phyloP scores from a whole-genome alignment of 2,888 invertebrate species.

The Pandemis heparana region DNA sequence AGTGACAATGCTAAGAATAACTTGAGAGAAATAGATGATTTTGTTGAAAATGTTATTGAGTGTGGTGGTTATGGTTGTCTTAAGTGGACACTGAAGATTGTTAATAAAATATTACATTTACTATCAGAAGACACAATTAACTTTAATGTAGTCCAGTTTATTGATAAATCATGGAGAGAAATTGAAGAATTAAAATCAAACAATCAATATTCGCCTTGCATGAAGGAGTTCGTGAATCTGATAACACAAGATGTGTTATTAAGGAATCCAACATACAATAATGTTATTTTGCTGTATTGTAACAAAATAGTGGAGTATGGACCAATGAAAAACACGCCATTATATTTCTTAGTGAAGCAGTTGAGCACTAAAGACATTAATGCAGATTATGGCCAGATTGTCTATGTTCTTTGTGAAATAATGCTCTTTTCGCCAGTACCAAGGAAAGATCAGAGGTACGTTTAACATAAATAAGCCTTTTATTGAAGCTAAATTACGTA shows the following conservation, averaged over 20 bases:
- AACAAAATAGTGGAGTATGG: constrained; percentile 73
- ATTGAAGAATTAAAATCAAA: constrained; percentile 79
- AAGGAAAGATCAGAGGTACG: constrained; percentile 84
- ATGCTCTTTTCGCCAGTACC: constrained; percentile 79
- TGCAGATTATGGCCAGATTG: constrained; percentile 59
- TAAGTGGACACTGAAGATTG: constrained; percentile 71
- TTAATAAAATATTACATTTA: constrained; percentile 62
- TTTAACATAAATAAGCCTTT: not conserved
- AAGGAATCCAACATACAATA: constrained; percentile 61
- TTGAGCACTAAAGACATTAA: constrained; percentile 54
- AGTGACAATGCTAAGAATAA: constrained; percentile 45
- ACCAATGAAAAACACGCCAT: constrained; percentile 63
- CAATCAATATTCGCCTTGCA: constrained; percentile 72
- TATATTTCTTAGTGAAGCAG: constrained; percentile 65
- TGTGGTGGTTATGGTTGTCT: constrained; percentile 80
- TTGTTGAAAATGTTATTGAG: constrained; percentile 68
- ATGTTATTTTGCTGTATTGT: constrained; percentile 64
- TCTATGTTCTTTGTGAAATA: constrained; percentile 74
- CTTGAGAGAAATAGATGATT: constrained; percentile 56
- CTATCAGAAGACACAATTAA: constrained; percentile 49
- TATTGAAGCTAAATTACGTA: not conserved
- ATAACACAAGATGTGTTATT: constrained; percentile 65
- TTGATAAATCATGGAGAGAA: constrained; percentile 74
- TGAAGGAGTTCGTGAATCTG: constrained; percentile 71
- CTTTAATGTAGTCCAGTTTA: constrained; percentile 63